phyloP scores from a whole-genome alignment of 2,113 vertebrate species.

The Hippoglossus stenolepis region DNA sequence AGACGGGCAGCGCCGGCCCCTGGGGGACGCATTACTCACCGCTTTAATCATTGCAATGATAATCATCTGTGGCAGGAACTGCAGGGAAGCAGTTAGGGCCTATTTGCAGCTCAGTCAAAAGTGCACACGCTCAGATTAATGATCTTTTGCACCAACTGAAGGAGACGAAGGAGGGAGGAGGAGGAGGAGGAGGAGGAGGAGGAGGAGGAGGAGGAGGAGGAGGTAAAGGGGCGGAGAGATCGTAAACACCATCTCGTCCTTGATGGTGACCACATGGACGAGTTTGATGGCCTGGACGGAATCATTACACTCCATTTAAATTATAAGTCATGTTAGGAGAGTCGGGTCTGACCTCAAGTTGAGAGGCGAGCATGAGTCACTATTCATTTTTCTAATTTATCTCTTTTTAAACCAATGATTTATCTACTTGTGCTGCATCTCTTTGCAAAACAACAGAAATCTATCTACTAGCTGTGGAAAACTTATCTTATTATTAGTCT shows the following conservation, averaged over 20 bases:
- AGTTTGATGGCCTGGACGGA: neutral
- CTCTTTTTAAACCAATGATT: no score
- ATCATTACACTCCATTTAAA: neutral
- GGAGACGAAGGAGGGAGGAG: neutral
- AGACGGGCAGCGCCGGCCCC: slow-evolving; percentile 47
- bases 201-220: slow-evolving; percentile 15
- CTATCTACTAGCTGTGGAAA: no score
- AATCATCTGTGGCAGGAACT: slow-evolving; percentile 75
- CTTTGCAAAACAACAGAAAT: no score
- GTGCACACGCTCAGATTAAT: slow-evolving; percentile 55
- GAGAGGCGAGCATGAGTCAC: neutral
- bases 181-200: no score
- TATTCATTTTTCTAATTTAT: neutral
- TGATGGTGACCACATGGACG: slow-evolving; percentile 14
- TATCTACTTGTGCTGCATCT: no score
- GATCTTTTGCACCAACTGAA: slow-evolving; percentile 29
- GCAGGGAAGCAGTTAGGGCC: slow-evolving; percentile 69
- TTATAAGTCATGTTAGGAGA: neutral
- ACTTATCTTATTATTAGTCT: neutral
- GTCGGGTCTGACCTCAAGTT: slow-evolving; percentile 13
- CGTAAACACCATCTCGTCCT: slow-evolving; percentile 35
- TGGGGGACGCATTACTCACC: slow-evolving; percentile 70
- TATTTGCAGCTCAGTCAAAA: slow-evolving; percentile 72
- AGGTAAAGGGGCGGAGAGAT: slow-evolving; percentile 21
- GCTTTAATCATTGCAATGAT: slow-evolving; percentile 66